Base-by-base conservation (phyloP, 2,888 invertebrate genomes). In the Eilema sororculum region DNA sequence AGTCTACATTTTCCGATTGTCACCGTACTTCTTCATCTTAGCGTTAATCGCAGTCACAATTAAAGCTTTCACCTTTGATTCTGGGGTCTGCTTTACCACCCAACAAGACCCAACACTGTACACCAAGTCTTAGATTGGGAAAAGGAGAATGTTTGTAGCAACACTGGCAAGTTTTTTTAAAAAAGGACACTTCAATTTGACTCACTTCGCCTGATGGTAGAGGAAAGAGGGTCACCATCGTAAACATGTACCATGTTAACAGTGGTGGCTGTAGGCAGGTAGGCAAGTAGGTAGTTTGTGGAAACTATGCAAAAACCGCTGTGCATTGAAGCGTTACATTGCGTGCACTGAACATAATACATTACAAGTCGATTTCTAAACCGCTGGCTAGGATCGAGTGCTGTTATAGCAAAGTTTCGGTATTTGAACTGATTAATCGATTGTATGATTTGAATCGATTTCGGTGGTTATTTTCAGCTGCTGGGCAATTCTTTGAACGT, bases 301-400 rank as follows among this genome's bases (percentile, higher is more conserved):
- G 41, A 70, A 70, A n/a, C 22, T 30, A 67, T 60, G 67, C 60
- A 41, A 52, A n/a, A 25, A 46, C 28, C 33, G 41, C 33, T 33
- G 71, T 71, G 79, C 78, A 78, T 30, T 65, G 60, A 67, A 4
- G 69, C 74, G 80, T 33, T 33, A 63, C 64, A 71, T 72, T 72
- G 79, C 81, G 79, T 79, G 81, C 79, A 81, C 13, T 59, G 41
- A 74, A 46, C 56, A 41, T 64, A 70, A 74, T 73, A 70, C 68
- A 74, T 65, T 24, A 12, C 4, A 62, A 68, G 67, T 73, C 72
- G 75, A 79, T 81, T 79, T 81, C 74, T 77, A 78, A 71, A 71
- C 41, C 30, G 46, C 60, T 57, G 28, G 22, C 37, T 22, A 37
- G 60, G n/a, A n/a, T n/a, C 8, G 13, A n/a, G 5, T 20, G 3